phyloP scores from a whole-genome alignment of 2,113 vertebrate species.

The Nematolebias whitei region DNA sequence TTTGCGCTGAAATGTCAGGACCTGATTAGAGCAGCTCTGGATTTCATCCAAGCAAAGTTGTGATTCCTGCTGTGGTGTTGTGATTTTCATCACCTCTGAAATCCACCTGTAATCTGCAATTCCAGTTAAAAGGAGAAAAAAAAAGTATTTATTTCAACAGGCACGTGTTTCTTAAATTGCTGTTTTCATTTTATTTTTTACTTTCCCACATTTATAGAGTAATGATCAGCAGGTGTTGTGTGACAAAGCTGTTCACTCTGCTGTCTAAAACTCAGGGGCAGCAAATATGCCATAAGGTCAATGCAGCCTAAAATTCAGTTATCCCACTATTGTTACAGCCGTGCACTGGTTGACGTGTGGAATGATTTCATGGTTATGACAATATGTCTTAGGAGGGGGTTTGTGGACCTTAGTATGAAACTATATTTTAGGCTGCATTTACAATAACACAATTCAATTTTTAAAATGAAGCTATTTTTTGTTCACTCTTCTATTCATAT shows the following conservation, averaged over 20 bases:
- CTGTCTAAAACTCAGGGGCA: not conserved
- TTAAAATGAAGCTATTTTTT: too few species aligned
- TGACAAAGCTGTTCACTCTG: not conserved
- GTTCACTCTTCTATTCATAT: too few species aligned
- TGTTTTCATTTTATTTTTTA: not conserved
- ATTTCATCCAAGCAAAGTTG: conserved; percentile 23
- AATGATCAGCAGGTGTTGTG: not conserved
- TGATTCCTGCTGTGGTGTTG: not conserved
- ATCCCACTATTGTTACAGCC: not conserved
- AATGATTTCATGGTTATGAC: not conserved
- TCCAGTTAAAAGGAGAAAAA: too few species aligned
- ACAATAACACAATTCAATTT: not conserved
- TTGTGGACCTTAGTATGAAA: not conserved
- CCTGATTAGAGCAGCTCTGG: conserved; percentile 40
- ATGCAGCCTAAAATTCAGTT: not conserved
- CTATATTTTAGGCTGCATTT: not conserved
- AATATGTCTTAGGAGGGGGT: not conserved
- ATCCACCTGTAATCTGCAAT: conserved; percentile 11
- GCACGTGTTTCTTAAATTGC: not conserved
- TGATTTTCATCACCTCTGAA: conserved; percentile 15
- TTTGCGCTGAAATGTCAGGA: conserved; percentile 9
- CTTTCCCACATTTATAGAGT: not conserved
- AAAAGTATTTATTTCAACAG: not conserved
- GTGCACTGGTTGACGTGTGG: not conserved
- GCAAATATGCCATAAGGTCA: not conserved